Evolutionary conservation across 2,888 invertebrate genomes (phyloP), one percentile per base, ranked within the genome.

Genomic region (Phragmatobia fuliginosa): DNA sequence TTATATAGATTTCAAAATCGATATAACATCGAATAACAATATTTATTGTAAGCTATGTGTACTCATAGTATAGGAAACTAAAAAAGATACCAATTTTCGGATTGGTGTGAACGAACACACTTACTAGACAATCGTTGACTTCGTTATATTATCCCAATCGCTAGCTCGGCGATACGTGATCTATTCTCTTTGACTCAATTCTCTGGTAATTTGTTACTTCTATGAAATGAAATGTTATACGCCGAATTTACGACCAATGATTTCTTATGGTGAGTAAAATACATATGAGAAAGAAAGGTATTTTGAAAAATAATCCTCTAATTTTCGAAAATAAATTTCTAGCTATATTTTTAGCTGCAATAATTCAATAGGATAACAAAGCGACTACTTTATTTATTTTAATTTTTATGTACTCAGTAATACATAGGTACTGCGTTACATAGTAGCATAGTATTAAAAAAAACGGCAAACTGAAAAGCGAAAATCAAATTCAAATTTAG

Each of bases 121-220:
- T 52, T 36, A 18, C 56, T 41, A 58, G 32, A 67, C 41, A 64
- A 67, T 67, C 61, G 52, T 67, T 64, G 61, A 67, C 67, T 67
- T 71, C 61, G 61, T 67, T 67, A 62, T 65, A 64, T 67, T 61
- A 67, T 71, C 64, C 36, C 67, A 62, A 68, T 66, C 49, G 45
- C 36, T 68, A 68, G 59, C 62, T 66, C 66, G 49, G 8, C 25
- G 58, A 59, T 59, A 52, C 66, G 62, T 68, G 68, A 68, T 72
- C 65, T 49, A 62, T 66, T 60, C 21, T 32, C 59, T 68, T 66
- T 28, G 45, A 59, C 72, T 66, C 68, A 66, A 66, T 68, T 68
- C 72, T 38, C 38, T 16, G 41, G 68, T 60, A 62, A 66, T 72
- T 66, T 66, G 59, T 71, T 68, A 66, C 56, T 66, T 66, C 45